phyloP scores from a whole-genome alignment of 2,113 vertebrate species.

The Syngnathus scovelli region DNA sequence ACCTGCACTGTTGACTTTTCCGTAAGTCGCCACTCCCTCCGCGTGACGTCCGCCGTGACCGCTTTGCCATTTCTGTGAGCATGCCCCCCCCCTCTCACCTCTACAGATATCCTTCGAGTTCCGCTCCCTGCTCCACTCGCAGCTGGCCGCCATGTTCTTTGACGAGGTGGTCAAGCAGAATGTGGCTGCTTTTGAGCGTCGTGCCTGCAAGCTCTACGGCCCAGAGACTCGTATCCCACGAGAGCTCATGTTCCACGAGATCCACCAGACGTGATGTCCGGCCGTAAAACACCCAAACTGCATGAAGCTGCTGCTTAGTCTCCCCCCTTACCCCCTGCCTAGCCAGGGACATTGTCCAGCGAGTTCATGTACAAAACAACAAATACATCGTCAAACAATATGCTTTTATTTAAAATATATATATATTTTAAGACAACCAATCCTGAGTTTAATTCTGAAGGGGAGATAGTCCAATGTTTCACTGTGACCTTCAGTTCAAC shows the following conservation, averaged over 20 bases:
- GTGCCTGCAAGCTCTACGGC: constrained; percentile 80
- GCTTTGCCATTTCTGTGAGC: neutral
- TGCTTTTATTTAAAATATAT: neutral
- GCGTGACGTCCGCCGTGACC: neutral
- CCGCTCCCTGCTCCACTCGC: constrained; percentile 90
- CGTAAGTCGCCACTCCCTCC: constrained; percentile 65
- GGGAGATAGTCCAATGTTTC: neutral
- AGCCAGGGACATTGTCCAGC: neutral
- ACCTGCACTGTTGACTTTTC: constrained; percentile 95
- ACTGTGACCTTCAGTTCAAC: neutral
- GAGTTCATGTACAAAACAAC: neutral
- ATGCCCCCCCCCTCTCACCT: neutral
- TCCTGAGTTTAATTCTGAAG: neutral
- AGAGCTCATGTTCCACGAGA: constrained; percentile 90
- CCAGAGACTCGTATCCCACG: constrained; percentile 87
- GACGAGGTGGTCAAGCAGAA: constrained; percentile 95
- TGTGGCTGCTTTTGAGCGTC: constrained; percentile 86
- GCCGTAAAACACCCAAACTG: neutral
- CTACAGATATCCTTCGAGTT: constrained; percentile 93
- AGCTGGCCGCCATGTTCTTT: constrained; percentile 90
- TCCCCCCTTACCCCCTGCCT: neutral
- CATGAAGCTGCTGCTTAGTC: constrained; percentile 32
- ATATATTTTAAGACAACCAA: neutral
- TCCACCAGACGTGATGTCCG: constrained; percentile 83
- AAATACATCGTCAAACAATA: neutral